These are phyloP conservation scores for Clinocottus analis DNA, from an alignment of 2,113 vertebrate genomes.

Conservation along the genomic window DNA sequence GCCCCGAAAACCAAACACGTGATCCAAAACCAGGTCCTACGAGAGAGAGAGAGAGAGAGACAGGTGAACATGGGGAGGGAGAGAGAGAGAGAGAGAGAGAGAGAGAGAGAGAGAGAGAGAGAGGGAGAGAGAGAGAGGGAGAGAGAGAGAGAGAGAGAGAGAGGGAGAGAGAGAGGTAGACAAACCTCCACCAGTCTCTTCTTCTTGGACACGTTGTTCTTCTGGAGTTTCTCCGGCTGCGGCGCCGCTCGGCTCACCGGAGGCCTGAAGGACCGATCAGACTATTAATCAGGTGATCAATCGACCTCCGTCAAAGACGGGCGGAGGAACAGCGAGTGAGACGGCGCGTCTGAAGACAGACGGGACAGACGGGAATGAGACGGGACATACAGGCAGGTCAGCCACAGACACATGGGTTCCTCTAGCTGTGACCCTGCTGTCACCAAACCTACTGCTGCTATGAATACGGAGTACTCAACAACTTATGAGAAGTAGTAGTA, in stretches of 20 bases:
- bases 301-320: neutral
- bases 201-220: slow-evolving; percentile 95
- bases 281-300: neutral
- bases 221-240: slow-evolving; percentile 94
- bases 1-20: slow-evolving; percentile 95
- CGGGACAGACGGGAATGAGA: slow-evolving; percentile 1
- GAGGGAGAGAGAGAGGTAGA: neutral
- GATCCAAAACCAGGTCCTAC: slow-evolving; percentile 94
- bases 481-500: neutral
- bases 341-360: slow-evolving; percentile 1
- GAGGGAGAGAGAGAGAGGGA: slow-evolving; percentile 25
- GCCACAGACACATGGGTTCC: neutral
- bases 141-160: neutral
- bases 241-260: slow-evolving; percentile 94
- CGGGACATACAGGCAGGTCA: neutral
- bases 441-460: neutral
- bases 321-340: slow-evolving; percentile 3
- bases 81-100: neutral
- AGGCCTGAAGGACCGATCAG: slow-evolving; percentile 81
- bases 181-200: slow-evolving; percentile 94
- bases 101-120: neutral
- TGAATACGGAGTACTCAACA: neutral
- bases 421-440: neutral
- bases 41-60: slow-evolving; percentile 28
- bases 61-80: too few species aligned